Evolutionary conservation across 2,888 invertebrate species (phyloP).

Genomic region (Ceriagrion tenellum): DNA sequence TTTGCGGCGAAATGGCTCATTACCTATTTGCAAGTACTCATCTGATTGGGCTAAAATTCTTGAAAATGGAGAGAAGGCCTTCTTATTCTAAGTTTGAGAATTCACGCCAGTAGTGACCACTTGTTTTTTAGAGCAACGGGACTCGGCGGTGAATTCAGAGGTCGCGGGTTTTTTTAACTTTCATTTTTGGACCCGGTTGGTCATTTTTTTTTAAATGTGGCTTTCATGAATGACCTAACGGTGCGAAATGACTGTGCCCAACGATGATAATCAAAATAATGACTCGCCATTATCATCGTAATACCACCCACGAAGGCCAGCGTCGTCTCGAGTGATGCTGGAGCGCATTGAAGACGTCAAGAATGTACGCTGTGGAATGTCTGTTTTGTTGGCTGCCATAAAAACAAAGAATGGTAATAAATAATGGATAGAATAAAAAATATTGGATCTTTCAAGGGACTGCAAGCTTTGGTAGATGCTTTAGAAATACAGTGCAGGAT

Average conservation of each 20-base stretch:
- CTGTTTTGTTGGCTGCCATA: no score
- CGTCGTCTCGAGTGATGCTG: no score
- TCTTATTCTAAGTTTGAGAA: not conserved
- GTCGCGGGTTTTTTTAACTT: not conserved
- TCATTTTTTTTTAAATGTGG: not conserved
- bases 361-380: no score
- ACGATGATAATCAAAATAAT: not conserved
- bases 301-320: not conserved
- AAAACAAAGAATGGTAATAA: no score
- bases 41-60: no score
- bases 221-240: constrained; percentile 2
- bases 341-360: no score
- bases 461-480: no score
- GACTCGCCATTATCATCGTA: not conserved
- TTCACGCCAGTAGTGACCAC: not conserved
- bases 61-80: not conserved
- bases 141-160: not conserved
- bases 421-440: no score
- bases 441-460: no score
- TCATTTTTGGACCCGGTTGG: not conserved
- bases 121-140: not conserved
- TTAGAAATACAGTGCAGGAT: no score
- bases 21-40: no score
- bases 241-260: not conserved
- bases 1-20: no score